Evolutionary conservation across 2,888 invertebrate genomes (phyloP), one percentile per base, ranked within the genome.

Genomic region (Archaeoteleia sp.): DNA sequence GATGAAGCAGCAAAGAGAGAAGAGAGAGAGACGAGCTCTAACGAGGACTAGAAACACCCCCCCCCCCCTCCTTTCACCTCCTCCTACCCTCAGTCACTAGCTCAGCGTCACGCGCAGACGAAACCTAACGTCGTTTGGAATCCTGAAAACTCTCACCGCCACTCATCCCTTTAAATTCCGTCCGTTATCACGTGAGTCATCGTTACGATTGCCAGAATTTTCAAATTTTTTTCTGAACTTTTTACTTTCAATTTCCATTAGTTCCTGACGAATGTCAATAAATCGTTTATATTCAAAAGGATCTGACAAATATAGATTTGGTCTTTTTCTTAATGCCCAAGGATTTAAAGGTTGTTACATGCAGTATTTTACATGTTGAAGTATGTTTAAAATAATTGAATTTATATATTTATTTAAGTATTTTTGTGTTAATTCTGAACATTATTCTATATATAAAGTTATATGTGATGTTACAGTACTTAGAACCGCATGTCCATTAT

Each of bases 101-200:
- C 76, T 79, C 81, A 78, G 77, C 78, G 76, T 82, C 78, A 78
- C 74, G 78, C 75, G 71, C 76, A 74, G 72, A 72, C 69, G 65
- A 70, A 70, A 74, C 71, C 61, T 75, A 77, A 79, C 76, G 73
- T 81, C 75, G 74, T 77, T 79, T 78, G 74, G 74, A 65, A 60
- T 58, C 60, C 63, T 58, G 55, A 63, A 68, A 68, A 68, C 51
- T 67, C n/a, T n/a, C 61, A 57, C 67, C 67, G 46, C 55, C 61
- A 61, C 68, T 65, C 58, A 63, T 68, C 63, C 53, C 34, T 51
- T 61, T 53, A 70, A 68, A 73, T 70, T 65, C 70, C 62, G 39
- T 68, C 55, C 57, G 58, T 58, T 51, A 63, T 61, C 62, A 51
- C 65, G 61, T 69, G 68, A 69, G 55, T 69, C 60, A 69, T 69